phyloP scores from a whole-genome alignment of 2,113 vertebrate genomes.

The Anthoscopus minutus region DNA sequence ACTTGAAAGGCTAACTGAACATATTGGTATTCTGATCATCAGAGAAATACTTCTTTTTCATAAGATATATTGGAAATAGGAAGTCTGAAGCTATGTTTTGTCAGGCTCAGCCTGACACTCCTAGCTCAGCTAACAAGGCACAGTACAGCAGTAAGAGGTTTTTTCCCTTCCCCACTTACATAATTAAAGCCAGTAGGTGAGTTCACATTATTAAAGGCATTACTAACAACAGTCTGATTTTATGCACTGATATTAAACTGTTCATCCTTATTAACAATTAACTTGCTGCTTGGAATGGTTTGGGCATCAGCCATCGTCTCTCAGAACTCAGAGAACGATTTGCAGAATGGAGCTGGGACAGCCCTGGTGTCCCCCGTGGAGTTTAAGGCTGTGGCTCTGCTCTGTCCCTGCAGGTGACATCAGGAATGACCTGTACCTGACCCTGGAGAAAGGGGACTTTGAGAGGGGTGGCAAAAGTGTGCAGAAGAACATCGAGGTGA shows the following conservation, averaged over 20 bases:
- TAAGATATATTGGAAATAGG: neutral
- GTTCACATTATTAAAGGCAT: constrained; percentile 40
- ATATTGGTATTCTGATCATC: neutral
- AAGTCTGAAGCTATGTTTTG: neutral
- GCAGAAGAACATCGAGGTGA: constrained; percentile 97
- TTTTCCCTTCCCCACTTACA: neutral
- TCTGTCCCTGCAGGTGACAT: constrained; percentile 81
- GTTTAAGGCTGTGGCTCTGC: neutral
- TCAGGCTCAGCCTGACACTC: neutral
- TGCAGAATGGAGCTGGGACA: neutral
- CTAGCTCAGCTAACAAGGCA: neutral
- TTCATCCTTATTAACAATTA: constrained; percentile 73
- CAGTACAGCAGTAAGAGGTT: neutral
- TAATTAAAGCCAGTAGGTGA: neutral
- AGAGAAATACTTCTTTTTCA: neutral
- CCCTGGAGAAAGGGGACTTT: constrained; percentile 91
- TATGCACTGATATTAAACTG: constrained; percentile 29
- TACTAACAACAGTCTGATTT: constrained; percentile 63
- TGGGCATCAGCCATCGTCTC: constrained; percentile 34
- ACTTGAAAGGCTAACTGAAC: neutral
- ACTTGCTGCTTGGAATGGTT: constrained; percentile 70
- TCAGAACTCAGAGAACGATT: constrained; percentile 8
- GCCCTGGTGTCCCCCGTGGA: neutral
- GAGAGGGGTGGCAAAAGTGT: constrained; percentile 97
- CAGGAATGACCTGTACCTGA: constrained; percentile 94